These are phyloP conservation scores for Caenorhabditis imperialis DNA, from an alignment of 2,888 invertebrate genomes.

Conservation along the genomic window DNA sequence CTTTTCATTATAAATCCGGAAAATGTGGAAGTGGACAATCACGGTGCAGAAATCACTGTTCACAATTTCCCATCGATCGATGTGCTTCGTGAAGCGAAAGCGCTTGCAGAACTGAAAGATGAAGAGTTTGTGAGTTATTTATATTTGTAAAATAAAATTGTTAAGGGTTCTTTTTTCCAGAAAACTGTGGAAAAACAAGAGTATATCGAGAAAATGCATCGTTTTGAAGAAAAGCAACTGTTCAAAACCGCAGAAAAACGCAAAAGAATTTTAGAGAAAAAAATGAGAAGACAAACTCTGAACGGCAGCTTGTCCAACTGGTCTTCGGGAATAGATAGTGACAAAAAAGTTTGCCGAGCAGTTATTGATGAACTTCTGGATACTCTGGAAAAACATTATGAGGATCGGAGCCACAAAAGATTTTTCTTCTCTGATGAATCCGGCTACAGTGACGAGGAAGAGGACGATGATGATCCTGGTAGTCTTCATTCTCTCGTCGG, in stretches of 20 bases:
- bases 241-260: slow-evolving; percentile 9
- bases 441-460: slow-evolving; percentile 23
- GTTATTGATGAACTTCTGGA: slow-evolving; percentile 32
- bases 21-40: slow-evolving; percentile 30
- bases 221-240: slow-evolving; percentile 17
- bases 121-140: slow-evolving; percentile 37
- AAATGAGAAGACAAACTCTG: too few species aligned
- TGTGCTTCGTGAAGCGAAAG: slow-evolving; percentile 28
- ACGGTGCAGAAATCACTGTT: slow-evolving; percentile 39
- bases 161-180: slow-evolving; percentile 38
- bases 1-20: slow-evolving; percentile 38
- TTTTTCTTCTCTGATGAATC: slow-evolving; percentile 1
- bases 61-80: slow-evolving; percentile 27
- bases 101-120: slow-evolving; percentile 35
- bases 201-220: slow-evolving; percentile 29
- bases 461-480: slow-evolving; percentile 27
- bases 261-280: too few species aligned
- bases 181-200: slow-evolving; percentile 41
- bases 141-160: slow-evolving; percentile 37
- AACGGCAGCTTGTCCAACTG: not conserved
- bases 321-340: not conserved
- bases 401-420: slow-evolving; percentile 10
- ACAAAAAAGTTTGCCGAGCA: slow-evolving; percentile 25
- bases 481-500: not conserved
- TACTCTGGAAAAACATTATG: slow-evolving; percentile 17